Base-by-base conservation (phyloP, 2,797 vertebrate species). In the Hypotaenidia philippensis region DNA sequence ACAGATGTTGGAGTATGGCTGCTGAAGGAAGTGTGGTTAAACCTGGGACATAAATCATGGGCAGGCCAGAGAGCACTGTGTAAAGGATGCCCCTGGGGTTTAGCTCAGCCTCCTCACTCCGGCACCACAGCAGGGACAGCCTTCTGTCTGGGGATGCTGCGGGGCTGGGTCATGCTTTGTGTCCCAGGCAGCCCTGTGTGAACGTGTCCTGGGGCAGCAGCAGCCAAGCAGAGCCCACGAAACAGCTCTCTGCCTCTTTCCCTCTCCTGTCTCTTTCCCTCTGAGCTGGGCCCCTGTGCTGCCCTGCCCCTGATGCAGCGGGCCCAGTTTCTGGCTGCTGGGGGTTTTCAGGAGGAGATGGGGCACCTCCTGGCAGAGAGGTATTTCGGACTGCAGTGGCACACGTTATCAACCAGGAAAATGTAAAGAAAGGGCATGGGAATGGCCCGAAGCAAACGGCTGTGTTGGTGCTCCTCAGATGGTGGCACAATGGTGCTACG, bases 11-110 rank as follows among this genome's bases (percentile, higher is more conserved):
- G n/a, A 90, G 41, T 13, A 2, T 10, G 49, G 57, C 61, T 80
- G 77, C 74, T 66, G 72, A 86, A 80, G 5, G 32, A 75, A 88
- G 53, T 61, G n/a, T n/a, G 81, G 47, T 85, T 83, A 81, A 86
- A 81, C 32, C 29, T 68, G 59, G 29, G 31, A 45, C 36, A 57
- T 83, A 90, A 93, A 90, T 93, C 69, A 68, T 1, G 2, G 23
- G 13, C 49, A 56, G 53, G 34, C 44, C 32, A 32, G 11, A 17
- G 76, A 41, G 9, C 2, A 9, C 44, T 64, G 36, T 0, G 0
- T 6, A 18, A 61, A 82, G 55, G 50, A 68, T 83, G 38, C 71
- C n/a, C 8, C 31, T 85, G 68, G 71, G 36, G 32, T 78, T 84
- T 57, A 84, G 71, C 31, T 88, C 2, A 4, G 60, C 38, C 76